Evolutionary conservation across 2,797 vertebrate species (phyloP), one percentile per base, ranked within the genome.

Genomic region (Odontamblyopus rebecca): DNA sequence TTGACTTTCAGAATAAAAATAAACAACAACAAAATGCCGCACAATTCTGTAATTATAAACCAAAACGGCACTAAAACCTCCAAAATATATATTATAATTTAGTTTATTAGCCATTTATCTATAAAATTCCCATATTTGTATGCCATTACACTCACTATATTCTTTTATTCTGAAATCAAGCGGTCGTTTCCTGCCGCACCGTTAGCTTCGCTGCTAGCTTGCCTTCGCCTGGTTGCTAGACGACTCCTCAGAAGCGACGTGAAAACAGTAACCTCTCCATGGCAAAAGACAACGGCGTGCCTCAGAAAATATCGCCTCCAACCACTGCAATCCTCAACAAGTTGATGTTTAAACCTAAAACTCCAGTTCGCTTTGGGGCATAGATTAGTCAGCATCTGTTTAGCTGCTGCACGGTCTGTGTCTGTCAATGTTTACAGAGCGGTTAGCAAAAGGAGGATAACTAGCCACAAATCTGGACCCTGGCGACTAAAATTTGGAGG

Each of bases 141-240:
- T 3, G 3, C 8, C 2, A 0, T 29, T 4, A 2, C 16, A n/a
- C 30, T 1, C 4, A 5, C 6, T 13, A n/a, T n/a, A 0, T 9
- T 9, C 2, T 48, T 71, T 77, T 82, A 82, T 50, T 83, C 19
- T 84, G 82, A 86, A 86, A 23, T 19, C 6, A 0, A 0, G 0
- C 0, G 0, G 2, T 0, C 0, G 0, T 38, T 27, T 82, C 85
- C 86, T 71, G 76, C 73, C 26, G 0, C 0, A 0, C 4, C 6
- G 29, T n/a, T 12, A 5, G 0, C 13, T 18, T 68, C 27, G n/a
- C 4, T 0, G 51, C n/a, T n/a, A 9, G 6, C 1, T 79, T 75
- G 4, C 27, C 60, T 0, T n/a, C 72, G 66, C 86, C 73, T 85
- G 85, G 93, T 94, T 94, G 92, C 93, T 93, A 92, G 91, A 93